These are phyloP conservation scores for Furcifer pardalis DNA, from an alignment of 2,797 vertebrate genomes.

Conservation along the genomic window DNA sequence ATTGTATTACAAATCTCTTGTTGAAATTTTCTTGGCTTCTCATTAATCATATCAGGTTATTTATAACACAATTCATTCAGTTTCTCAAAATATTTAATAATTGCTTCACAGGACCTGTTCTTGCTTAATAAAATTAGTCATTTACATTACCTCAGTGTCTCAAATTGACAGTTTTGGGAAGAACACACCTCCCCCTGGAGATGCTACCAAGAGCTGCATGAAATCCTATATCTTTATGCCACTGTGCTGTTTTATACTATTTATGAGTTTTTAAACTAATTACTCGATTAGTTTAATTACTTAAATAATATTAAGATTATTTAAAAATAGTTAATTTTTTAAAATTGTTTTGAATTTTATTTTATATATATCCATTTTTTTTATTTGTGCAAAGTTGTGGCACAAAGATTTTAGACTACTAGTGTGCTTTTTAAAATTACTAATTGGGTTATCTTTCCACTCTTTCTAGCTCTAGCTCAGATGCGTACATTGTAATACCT, in stretches of 20 bases:
- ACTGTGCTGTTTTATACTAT: background rate
- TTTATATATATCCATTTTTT: no score
- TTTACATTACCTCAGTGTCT: background rate
- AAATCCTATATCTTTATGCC: background rate
- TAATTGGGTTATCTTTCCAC: background rate
- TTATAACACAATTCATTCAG: background rate
- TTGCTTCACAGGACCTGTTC: background rate
- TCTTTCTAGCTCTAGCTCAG: slow-evolving; percentile 71
- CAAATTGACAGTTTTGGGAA: background rate
- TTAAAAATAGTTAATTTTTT: no score
- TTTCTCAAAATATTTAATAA: no score
- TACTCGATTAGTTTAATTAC: no score
- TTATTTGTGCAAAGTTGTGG: no score
- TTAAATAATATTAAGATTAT: no score
- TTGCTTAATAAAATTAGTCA: background rate
- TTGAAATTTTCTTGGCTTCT: background rate
- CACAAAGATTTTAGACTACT: no score
- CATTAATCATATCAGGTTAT: background rate
- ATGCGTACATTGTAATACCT: slow-evolving; percentile 75
- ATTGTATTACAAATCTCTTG: background rate
- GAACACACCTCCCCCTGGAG: background rate
- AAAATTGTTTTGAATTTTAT: no score
- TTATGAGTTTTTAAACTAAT: no score
- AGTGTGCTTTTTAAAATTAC: background rate
- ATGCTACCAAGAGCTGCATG: no score